Evolutionary conservation across 2,113 vertebrate genomes (phyloP).

Genomic region (Marmota flaviventris): DNA sequence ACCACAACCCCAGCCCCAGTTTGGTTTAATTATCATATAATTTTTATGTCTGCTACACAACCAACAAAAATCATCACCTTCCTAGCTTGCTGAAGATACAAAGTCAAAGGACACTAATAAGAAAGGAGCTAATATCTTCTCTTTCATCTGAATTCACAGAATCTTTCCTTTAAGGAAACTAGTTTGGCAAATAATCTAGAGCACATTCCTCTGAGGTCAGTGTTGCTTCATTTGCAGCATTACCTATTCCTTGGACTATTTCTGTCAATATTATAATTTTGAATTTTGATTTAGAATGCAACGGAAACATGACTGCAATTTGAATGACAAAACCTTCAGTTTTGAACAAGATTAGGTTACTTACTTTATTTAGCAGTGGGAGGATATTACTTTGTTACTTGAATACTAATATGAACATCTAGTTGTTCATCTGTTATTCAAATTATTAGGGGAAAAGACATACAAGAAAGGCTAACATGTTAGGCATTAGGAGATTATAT

Average conservation of each 20-base stretch:
- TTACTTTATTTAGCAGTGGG: neutral
- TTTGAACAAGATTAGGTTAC: neutral
- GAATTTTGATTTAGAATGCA: conserved; percentile 4
- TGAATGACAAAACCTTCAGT: neutral
- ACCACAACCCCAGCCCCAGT: too few species aligned
- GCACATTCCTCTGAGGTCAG: neutral
- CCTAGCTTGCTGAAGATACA: neutral
- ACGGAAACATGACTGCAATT: neutral
- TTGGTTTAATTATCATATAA: neutral
- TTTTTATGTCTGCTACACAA: neutral
- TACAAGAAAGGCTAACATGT: neutral
- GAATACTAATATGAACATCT: conserved; percentile 50
- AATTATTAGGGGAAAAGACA: neutral
- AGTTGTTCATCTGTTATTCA: neutral
- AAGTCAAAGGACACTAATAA: neutral
- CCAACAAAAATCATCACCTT: neutral
- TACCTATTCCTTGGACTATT: neutral
- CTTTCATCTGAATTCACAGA: neutral
- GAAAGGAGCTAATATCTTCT: neutral
- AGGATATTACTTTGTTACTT: conserved; percentile 30
- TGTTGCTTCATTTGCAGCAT: neutral
- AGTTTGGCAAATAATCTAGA: neutral
- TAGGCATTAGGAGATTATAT: neutral
- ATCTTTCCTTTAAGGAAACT: neutral
- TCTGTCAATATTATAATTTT: conserved; percentile 4